Conservation (phyloP, 2,113 vertebrate genomes). For the Smithornis capensis region DNA sequence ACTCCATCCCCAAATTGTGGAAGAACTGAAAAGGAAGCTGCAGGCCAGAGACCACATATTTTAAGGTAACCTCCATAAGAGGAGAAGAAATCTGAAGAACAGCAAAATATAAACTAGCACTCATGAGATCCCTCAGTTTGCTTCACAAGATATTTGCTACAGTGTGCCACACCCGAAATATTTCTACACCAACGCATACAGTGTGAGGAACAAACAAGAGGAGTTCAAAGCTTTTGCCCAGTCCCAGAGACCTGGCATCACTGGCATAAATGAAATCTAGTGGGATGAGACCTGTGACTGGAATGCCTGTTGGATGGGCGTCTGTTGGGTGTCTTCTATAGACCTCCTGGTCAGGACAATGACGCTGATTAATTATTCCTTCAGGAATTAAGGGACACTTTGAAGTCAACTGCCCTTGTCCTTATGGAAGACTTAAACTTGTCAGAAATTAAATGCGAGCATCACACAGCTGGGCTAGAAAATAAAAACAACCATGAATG, state of each 20-base stretch:
- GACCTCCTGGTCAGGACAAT: no score
- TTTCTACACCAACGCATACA: not conserved
- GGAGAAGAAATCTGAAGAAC: not conserved
- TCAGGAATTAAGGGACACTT: not conserved
- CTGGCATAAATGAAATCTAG: not conserved
- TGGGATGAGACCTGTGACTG: not conserved
- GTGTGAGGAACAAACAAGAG: not conserved
- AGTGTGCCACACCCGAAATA: not conserved
- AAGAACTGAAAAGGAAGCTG: not conserved
- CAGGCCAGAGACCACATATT: not conserved
- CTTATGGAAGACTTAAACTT: not conserved
- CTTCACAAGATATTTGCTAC: not conserved
- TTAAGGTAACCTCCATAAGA: not conserved
- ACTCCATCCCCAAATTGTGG: not conserved
- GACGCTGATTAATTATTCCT: not conserved
- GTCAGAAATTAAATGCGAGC: not conserved
- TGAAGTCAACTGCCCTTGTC: not conserved
- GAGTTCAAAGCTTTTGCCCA: not conserved
- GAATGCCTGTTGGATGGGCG: not conserved
- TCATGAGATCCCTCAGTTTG: not conserved
- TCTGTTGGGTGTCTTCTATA: no score
- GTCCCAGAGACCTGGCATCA: not conserved
- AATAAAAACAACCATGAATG: not conserved
- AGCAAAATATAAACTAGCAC: not conserved
- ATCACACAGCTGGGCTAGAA: not conserved